Conservation (phyloP, 2,113 vertebrate species). For the Pseudorhombus dupliciocellatus region DNA sequence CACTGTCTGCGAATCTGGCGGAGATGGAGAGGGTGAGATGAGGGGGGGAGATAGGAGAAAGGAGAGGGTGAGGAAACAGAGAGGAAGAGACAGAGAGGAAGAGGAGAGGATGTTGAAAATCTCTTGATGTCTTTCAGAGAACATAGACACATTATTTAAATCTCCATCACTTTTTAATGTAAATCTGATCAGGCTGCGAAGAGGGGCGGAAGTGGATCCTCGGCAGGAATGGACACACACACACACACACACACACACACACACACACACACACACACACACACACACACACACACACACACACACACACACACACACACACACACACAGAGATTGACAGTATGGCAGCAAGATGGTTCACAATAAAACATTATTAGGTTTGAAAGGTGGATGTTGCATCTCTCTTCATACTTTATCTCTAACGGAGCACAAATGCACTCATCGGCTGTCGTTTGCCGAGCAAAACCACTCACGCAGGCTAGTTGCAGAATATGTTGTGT, state of each 20-base stretch:
- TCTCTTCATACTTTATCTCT: conserved; percentile 16
- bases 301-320: conserved; percentile 8
- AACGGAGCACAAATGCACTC: conserved; percentile 25
- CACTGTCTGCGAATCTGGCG: conserved; percentile 86
- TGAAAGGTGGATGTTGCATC: conserved; percentile 31
- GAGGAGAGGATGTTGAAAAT: conserved; percentile 82
- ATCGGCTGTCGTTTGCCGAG: conserved; percentile 8
- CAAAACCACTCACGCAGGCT: conserved; percentile 23
- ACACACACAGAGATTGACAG: conserved; percentile 18
- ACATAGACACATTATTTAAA: conserved; percentile 94
- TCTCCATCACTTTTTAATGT: conserved; percentile 92
- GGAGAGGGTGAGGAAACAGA: conserved; percentile 85
- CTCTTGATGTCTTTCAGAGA: conserved; percentile 88
- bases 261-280: conserved; percentile 11
- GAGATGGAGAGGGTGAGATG: conserved; percentile 91
- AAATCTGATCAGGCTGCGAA: conserved; percentile 89
- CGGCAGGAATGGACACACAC: conserved; percentile 46
- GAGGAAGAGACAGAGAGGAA: conserved; percentile 86
- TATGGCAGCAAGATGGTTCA: conserved; percentile 7
- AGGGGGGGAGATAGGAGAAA: conserved; percentile 70
- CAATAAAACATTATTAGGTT: conserved; percentile 41
- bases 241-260: conserved; percentile 12
- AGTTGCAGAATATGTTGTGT: conserved; percentile 20
- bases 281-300: conserved; percentile 15
- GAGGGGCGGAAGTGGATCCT: conserved; percentile 79